These are phyloP conservation scores for Diadumene lineata DNA, from an alignment of 92 coral and sea anemone species.

Conservation along the genomic window DNA sequence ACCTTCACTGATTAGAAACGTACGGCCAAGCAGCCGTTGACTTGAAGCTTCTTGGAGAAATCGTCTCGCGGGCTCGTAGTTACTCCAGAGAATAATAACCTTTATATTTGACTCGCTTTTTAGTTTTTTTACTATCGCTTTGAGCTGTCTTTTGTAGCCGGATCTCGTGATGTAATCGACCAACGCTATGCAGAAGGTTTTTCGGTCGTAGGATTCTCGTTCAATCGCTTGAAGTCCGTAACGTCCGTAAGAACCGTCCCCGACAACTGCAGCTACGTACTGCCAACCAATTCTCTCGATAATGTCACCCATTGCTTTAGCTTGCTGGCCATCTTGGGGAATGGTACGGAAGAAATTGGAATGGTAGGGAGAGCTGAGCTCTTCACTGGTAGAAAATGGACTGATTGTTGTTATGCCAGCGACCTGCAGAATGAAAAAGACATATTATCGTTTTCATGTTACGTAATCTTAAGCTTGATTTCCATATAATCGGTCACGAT, in stretches of 20 bases:
- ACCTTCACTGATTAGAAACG: conserved; percentile 68
- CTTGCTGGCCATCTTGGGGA: conserved; percentile 71
- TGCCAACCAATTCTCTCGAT: conserved; percentile 73
- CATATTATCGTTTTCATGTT: too few relatives aligned
- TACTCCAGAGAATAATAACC: conserved; percentile 66
- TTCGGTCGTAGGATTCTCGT: conserved; percentile 58
- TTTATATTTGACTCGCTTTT: conserved; percentile 52
- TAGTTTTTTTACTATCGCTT: conserved; percentile 52
- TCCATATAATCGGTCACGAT: too few relatives aligned
- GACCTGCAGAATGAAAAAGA: conserved; percentile 21
- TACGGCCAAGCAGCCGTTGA: conserved; percentile 60
- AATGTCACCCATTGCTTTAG: conserved; percentile 77
- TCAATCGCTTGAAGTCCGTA: conserved; percentile 70
- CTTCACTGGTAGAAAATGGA: conserved; percentile 65
- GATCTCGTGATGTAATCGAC: conserved; percentile 65
- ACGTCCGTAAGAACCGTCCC: conserved; percentile 72
- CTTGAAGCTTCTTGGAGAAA: conserved; percentile 58
- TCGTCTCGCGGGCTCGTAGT: conserved; percentile 52
- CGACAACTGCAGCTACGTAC: conserved; percentile 68
- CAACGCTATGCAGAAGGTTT: conserved; percentile 66
- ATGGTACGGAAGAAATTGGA: conserved; percentile 64
- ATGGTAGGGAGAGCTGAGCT: conserved; percentile 64
- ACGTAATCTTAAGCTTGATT: too few relatives aligned
- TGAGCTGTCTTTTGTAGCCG: conserved; percentile 49
- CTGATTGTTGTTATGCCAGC: conserved; percentile 55